Evolutionary conservation across 2,888 invertebrate species (phyloP).

Genomic region (Caenorhabditis plicata): DNA sequence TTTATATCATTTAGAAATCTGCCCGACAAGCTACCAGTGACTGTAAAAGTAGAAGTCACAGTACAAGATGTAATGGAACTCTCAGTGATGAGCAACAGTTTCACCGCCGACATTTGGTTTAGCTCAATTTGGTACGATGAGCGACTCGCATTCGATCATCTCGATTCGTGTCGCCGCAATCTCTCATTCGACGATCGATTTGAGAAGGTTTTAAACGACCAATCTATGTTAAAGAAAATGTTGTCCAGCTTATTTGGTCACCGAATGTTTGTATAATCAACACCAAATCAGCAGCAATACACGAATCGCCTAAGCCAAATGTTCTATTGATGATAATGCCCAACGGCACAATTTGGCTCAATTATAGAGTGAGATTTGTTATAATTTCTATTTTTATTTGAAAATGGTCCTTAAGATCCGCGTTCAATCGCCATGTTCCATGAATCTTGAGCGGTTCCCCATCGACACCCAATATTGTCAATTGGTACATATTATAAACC

Average conservation of each 20-base stretch:
- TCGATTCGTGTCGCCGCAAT: conserved; percentile 56
- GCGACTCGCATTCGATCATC: conserved; percentile 53
- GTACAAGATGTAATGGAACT: conserved; percentile 61
- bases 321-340: conserved; percentile 60
- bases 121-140: conserved; percentile 61
- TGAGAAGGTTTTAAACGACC: conserved; percentile 43
- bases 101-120: conserved; percentile 64
- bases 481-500: too few relatives aligned
- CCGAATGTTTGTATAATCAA: conserved; percentile 63
- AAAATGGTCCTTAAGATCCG: too few relatives aligned
- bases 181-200: conserved; percentile 61
- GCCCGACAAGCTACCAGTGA: conserved; percentile 46
- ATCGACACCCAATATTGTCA: conserved; percentile 50
- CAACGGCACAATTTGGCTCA: conserved; percentile 63
- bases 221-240: not conserved
- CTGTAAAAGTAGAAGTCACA: conserved; percentile 59
- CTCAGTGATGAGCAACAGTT: conserved; percentile 58
- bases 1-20: conserved; percentile 18
- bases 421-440: conserved; percentile 59
- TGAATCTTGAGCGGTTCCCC: conserved; percentile 57
- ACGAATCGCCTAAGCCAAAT: conserved; percentile 59
- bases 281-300: conserved; percentile 53
- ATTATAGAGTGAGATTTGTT: conserved; percentile 48
- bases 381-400: too few relatives aligned
- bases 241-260: conserved; percentile 58